Conservation (phyloP, 2,888 invertebrate species). For the Hesperia comma region DNA sequence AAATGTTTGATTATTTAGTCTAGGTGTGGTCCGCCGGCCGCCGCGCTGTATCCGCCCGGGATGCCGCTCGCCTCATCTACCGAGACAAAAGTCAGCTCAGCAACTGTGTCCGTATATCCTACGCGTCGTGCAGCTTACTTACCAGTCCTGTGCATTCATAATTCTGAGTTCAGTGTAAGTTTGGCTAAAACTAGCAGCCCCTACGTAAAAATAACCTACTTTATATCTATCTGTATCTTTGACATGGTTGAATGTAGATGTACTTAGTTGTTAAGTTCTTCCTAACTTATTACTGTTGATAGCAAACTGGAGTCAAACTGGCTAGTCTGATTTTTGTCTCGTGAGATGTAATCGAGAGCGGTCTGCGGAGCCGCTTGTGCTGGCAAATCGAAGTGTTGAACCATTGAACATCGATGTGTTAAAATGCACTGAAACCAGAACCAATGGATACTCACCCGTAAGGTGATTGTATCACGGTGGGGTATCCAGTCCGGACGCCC, state of each 20-base stretch:
- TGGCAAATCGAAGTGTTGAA: slow-evolving; percentile 81
- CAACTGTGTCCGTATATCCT: slow-evolving; percentile 49
- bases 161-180: slow-evolving; percentile 19
- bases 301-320: slow-evolving; percentile 16
- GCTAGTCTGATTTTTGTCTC: slow-evolving; percentile 81
- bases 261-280: background rate
- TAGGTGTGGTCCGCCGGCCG: slow-evolving; percentile 80
- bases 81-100: slow-evolving; percentile 83
- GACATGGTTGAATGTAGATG: slow-evolving; percentile 1
- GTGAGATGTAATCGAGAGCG: slow-evolving; percentile 78
- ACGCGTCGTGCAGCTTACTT: slow-evolving; percentile 48
- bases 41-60: slow-evolving; percentile 75
- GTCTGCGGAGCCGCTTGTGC: slow-evolving; percentile 78
- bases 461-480: slow-evolving; percentile 90
- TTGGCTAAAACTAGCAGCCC: background rate
- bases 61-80: slow-evolving; percentile 82
- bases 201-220: slow-evolving; percentile 13
- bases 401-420: slow-evolving; percentile 76
- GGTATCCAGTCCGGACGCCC: slow-evolving; percentile 91
- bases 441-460: slow-evolving; percentile 89
- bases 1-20: slow-evolving; percentile 82
- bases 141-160: slow-evolving; percentile 35
- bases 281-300: background rate
- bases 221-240: background rate
- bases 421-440: slow-evolving; percentile 56